These are phyloP conservation scores for Thamnophis sirtalis DNA, from an alignment of 2,113 vertebrate genomes.

Conservation along the genomic window DNA sequence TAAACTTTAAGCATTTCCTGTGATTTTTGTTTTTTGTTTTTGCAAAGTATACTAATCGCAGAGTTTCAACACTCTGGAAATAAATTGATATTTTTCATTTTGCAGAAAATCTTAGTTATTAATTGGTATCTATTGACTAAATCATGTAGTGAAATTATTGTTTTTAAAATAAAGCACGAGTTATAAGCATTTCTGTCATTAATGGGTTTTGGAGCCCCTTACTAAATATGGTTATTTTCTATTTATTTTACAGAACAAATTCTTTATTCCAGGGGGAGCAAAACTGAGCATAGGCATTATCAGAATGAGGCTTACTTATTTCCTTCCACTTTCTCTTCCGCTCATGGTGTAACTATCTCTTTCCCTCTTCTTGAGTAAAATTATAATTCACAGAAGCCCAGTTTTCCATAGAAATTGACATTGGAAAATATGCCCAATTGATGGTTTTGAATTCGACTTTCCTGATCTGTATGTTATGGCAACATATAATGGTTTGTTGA, in stretches of 20 bases:
- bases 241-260: background rate
- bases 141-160: background rate
- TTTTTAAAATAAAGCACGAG: background rate
- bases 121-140: background rate
- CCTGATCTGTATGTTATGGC: background rate
- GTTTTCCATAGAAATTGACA: background rate
- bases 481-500: background rate
- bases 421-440: background rate
- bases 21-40: background rate
- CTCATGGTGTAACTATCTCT: background rate
- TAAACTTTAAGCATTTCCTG: background rate
- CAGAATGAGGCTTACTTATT: background rate
- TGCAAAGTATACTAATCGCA: background rate
- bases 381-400: background rate
- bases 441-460: background rate
- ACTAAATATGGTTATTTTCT: background rate
- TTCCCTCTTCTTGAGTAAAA: background rate
- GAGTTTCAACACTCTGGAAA: background rate
- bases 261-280: background rate
- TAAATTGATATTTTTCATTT: background rate
- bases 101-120: background rate
- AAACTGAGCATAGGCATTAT: background rate
- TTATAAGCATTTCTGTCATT: conserved; percentile 45
- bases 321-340: background rate
- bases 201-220: background rate